Percentiles rank a stretch among this genome's conserved stretches.
Conservation (phyloP, 2,888 invertebrate genomes). For the Watsonalla binaria region DNA sequence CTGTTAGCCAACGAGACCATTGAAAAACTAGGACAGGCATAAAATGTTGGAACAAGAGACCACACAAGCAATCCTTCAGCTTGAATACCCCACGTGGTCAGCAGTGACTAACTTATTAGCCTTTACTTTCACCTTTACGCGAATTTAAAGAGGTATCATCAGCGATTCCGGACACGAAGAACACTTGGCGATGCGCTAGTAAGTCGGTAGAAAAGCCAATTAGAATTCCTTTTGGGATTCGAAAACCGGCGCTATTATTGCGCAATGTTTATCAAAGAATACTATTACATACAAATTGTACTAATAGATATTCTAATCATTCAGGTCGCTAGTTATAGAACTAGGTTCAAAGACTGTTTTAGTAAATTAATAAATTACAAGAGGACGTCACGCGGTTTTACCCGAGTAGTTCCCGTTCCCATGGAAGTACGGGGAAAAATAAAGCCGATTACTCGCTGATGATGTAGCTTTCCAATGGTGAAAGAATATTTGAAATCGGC, state of each 20-base stretch:
- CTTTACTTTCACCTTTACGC: conserved; percentile 54
- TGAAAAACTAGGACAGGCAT: conserved; percentile 20
- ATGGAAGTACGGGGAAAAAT: too few relatives aligned
- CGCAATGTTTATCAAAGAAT: conserved; percentile 4
- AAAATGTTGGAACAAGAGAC: conserved; percentile 19
- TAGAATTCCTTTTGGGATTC: conserved; percentile 40
- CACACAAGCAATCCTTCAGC: conserved; percentile 35
- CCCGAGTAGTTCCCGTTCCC: too few relatives aligned
- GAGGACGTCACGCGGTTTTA: too few relatives aligned
- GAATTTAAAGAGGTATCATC: conserved; percentile 27
- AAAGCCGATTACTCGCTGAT: too few relatives aligned
- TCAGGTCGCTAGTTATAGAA: neutral
- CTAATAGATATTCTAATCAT: too few relatives aligned
- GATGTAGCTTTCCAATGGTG: too few relatives aligned
- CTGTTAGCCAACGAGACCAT: conserved; percentile 12
- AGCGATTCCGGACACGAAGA: conserved; percentile 48
- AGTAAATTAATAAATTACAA: too few relatives aligned
- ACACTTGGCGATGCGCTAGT: conserved; percentile 36
- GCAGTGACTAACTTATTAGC: conserved; percentile 28
- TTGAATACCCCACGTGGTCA: conserved; percentile 23
- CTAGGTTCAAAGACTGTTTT: neutral
- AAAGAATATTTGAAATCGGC: too few relatives aligned
- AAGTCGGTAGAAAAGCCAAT: conserved; percentile 31
- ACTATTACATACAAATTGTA: conserved; percentile 1
- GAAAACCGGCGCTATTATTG: conserved; percentile 28